Evolutionary conservation across 2,797 vertebrate species (phyloP), one percentile per base, ranked within the genome.

Genomic region (Oryzias sinensis): DNA sequence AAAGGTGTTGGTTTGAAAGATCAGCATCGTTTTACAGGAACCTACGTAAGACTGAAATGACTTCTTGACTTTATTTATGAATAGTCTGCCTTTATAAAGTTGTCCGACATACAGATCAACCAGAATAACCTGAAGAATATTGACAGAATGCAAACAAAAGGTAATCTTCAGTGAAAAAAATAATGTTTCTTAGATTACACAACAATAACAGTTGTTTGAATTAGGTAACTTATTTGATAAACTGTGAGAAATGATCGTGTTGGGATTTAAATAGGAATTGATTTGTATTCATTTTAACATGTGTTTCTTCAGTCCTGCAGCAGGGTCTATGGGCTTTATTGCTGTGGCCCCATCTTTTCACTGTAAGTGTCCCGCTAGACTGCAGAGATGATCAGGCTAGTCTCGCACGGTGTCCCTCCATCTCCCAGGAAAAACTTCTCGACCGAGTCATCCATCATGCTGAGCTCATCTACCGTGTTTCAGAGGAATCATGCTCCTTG

Each of bases 361-460:
- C 62, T 0, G 6, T 49, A 1, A 79, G 86, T 29, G 20, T 80
- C 59, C 88, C 85, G 0, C 79, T 89, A 16, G 88, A 91, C 67
- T 93, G 90, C 44, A 82, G 49, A 25, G 89, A 89, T 0, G 84
- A 88, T 56, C 75, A 71, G 13, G 80, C 79, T 22, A 64, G 74
- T 43, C 22, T 75, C 15, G 45, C 53, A n/a, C 80, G 49, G 63
- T 91, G 90, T 64, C 56, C 82, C 14, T 87, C 87, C 57, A 90
- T 93, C 76, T 89, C 92, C 52, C 87, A 88, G 41, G 91, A 93
- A 69, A 91, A 93, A 67, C 88, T 92, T 62, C 84, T 93, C 2
- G 90, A 93, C 65, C 83, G 90, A 64, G 85, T 90, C 80, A 91
- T 93, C 79, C 90, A 91, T 62, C 89, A 92, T 4, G 85, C 89